Evolutionary conservation across 2,797 vertebrate species (phyloP), one percentile per base, ranked within the genome.

Genomic region (Tangara arthus): DNA sequence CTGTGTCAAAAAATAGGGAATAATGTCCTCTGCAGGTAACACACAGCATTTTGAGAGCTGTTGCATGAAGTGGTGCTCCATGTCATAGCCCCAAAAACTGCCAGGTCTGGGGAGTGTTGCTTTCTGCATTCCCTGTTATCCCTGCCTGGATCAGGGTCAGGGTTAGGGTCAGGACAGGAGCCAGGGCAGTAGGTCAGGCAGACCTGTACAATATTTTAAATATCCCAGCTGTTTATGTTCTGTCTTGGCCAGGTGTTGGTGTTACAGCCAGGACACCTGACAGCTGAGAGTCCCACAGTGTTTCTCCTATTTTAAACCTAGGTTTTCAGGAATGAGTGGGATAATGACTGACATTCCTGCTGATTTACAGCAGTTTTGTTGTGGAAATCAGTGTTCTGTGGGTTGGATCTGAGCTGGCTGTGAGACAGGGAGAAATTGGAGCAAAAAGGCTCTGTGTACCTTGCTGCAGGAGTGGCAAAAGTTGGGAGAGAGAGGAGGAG

Each of bases 71-170:
- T 66, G 34, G 5, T 71, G 30, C 24, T 63, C 6, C 1, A 10
- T 17, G 28, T 12, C 9, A 15, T 1, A 61, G 26, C 30, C n/a
- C 21, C 27, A 9, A 18, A 46, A 32, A 2, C 8, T 20, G 11
- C 20, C 26, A 17, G 5, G 8, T 0, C 15, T 24, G 12, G 19
- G n/a, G 19, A 27, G 7, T 20, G 17, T 1, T 3, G 27, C 46
- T 52, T 59, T 35, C 35, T 64, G 28, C 27, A 2, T n/a, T 34
- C 69, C 5, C 2, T 28, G 2, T n/a, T 18, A 4, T 4, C 65
- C 35, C 53, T 24, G 11, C 49, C 34, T 47, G 34, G 41, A 26
- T 4, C 7, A n/a, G 53, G 53, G 32, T 21, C 17, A 27, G 47
- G 52, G 28, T 32, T 6, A 8, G n/a, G n/a, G 55, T 57, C 34